A percentile compares a stretch with the other conserved stretches of the same genome.
Conservation (phyloP, 2,888 invertebrate species). For the Hirtodrosophila duncani region DNA sequence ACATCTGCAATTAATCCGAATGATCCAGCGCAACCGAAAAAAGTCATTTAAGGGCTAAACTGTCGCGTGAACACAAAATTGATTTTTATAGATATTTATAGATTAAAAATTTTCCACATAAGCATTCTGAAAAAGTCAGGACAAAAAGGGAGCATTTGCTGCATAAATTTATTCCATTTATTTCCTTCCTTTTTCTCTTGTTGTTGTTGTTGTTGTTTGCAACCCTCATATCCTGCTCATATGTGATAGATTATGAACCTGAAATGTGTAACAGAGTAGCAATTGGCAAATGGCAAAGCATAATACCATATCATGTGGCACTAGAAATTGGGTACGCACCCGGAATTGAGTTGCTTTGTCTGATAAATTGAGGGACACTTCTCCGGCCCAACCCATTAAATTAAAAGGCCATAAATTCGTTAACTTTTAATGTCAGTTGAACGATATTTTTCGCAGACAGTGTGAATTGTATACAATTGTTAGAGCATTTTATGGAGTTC, state of each 20-base stretch:
- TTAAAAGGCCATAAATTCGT: constrained; percentile 78
- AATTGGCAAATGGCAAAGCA: constrained; percentile 26
- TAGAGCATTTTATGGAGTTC: constrained; percentile 39
- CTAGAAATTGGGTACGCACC: constrained; percentile 17
- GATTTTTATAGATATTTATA: constrained; percentile 72
- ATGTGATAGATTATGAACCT: constrained; percentile 55
- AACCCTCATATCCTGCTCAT: constrained; percentile 66
- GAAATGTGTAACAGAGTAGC: constrained; percentile 58
- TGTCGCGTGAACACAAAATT: constrained; percentile 69
- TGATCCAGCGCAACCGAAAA: constrained; percentile 29
- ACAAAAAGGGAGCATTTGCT: constrained; percentile 44
- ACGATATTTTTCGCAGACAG: constrained; percentile 59
- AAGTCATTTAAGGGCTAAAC: constrained; percentile 46
- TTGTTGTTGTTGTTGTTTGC: constrained; percentile 23
- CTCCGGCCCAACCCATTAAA: constrained; percentile 76
- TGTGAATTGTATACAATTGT: constrained; percentile 61
- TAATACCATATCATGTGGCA: no score
- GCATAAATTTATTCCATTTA: constrained; percentile 54
- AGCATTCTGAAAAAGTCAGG: constrained; percentile 39
- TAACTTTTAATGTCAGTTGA: constrained; percentile 67
- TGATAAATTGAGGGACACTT: constrained; percentile 53
- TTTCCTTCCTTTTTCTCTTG: constrained; percentile 14
- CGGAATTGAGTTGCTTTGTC: constrained; percentile 44
- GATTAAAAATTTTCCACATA: constrained; percentile 69
- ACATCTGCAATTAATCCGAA: constrained; percentile 74